phyloP scores from a whole-genome alignment of 2,888 invertebrate genomes.

The Archips xylosteana region DNA sequence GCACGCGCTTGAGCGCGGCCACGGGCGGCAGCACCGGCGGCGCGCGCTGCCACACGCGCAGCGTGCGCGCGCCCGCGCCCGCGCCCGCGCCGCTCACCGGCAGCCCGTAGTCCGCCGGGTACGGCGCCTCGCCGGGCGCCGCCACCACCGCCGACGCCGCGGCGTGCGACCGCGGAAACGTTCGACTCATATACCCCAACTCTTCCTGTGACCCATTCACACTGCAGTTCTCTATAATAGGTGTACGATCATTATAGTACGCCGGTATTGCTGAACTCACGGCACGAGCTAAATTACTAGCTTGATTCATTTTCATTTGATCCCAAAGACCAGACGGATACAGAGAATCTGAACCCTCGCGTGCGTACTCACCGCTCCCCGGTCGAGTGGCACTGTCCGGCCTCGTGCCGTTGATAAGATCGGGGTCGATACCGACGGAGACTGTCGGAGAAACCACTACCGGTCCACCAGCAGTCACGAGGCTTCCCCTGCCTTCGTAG shows the following conservation, averaged over 20 bases:
- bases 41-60: constrained; percentile 95
- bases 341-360: constrained; percentile 90
- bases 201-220: constrained; percentile 87
- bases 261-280: constrained; percentile 85
- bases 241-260: constrained; percentile 90
- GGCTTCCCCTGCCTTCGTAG: constrained; percentile 89
- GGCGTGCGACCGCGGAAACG: constrained; percentile 85
- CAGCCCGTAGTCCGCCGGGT: constrained; percentile 92
- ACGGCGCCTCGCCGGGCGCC: constrained; percentile 77
- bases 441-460: constrained; percentile 91
- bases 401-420: constrained; percentile 93
- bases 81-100: constrained; percentile 90
- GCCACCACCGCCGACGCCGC: constrained; percentile 62
- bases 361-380: constrained; percentile 91
- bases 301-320: constrained; percentile 81
- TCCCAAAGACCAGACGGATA: constrained; percentile 94
- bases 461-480: constrained; percentile 87
- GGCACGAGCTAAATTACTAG: constrained; percentile 85
- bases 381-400: constrained; percentile 86
- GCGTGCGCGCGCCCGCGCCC: constrained; percentile 86
- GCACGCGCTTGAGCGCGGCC: constrained; percentile 93
- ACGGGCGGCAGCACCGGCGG: constrained; percentile 95
- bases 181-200: constrained; percentile 86
- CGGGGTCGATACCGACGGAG: constrained; percentile 92
- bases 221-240: constrained; percentile 88